Base-by-base conservation (phyloP, 1,140 invertebrate genomes). In the Apolygus lucorum region DNA sequence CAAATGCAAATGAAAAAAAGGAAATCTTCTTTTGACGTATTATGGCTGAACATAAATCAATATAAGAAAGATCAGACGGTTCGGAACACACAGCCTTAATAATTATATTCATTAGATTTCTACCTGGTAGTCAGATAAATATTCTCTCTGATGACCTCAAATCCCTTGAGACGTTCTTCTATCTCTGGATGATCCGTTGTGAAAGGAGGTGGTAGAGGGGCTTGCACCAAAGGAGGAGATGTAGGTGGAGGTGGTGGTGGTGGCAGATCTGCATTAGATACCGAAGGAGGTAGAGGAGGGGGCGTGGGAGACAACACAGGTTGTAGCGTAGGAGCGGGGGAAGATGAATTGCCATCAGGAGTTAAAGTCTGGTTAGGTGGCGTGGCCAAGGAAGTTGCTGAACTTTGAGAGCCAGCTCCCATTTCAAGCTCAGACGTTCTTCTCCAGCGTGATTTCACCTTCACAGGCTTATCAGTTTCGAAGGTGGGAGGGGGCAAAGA, bases 371-470 rank as follows among this genome's bases (percentile, higher is more conserved):
- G 22, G 22, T 11, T 11, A 4, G 11, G 54, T 22, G 66, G 27
- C 2, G 66, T 22, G 13, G 66, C 52, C n/a, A 52, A 28, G 29
- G 27, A 2, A 24, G 17, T 29, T 27, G 52, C 52, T 22, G n/a
- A n/a, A 29, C 68, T 63, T 24, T 63, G 29, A 28, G 28, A 25
- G 1, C 54, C 73, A 67, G 83, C 81, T 17, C 84, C 83, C 86
- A 88, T 87, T 79, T 93, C 91, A 52, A 92, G 79, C 78, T 93
- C 91, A 80, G 90, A 91, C 0, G 87, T 90, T 70, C 90, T 79
- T 63, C 90, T 78, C 91, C 92, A 93, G 26, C 91, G 81, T 2
- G 90, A 92, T 78, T 93, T 94, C 0, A 94, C 90, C 82, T 92
- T 92, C 2, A 90, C 87, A 1, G 89, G 89, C 79, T 87, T 89